Evolutionary conservation across 2,797 vertebrate genomes (phyloP).

Genomic region (Anisognathus igniventris): DNA sequence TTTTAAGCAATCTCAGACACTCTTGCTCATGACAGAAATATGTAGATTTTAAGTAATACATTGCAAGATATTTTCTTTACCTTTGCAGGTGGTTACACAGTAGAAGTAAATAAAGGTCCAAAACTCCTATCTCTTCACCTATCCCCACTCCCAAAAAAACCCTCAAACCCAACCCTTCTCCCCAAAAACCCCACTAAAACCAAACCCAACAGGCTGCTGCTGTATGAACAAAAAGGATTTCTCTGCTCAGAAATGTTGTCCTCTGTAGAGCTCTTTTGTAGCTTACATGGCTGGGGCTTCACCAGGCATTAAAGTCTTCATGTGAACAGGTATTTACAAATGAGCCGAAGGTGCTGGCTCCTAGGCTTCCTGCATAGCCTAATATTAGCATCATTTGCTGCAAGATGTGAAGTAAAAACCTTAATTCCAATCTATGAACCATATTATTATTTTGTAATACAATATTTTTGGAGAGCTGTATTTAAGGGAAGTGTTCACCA

Average conservation of each 20-base stretch:
- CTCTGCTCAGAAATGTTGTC: not conserved
- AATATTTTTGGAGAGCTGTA: not conserved
- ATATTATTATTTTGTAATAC: not conserved
- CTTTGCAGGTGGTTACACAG: not conserved
- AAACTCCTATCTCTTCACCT: not conserved
- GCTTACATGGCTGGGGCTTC: not conserved
- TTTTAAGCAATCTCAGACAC: not conserved
- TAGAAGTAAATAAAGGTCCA: not conserved
- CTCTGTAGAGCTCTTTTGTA: not conserved
- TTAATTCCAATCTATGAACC: not conserved
- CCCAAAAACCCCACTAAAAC: not conserved
- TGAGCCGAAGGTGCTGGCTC: not conserved
- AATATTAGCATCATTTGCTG: not conserved
- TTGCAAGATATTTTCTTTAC: not conserved
- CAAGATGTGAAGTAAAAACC: not conserved
- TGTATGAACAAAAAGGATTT: not conserved
- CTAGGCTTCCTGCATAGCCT: not conserved
- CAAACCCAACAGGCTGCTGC: not conserved
- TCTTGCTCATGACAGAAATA: not conserved
- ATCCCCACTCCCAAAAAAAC: accelerated
- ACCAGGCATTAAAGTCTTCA: not conserved
- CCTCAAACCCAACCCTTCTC: not conserved
- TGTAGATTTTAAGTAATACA: not conserved
- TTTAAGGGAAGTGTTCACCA: not conserved
- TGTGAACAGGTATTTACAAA: not conserved